These are phyloP conservation scores for Zosterops pallidus DNA, from an alignment of 2,113 vertebrate genomes.

Conservation along the genomic window DNA sequence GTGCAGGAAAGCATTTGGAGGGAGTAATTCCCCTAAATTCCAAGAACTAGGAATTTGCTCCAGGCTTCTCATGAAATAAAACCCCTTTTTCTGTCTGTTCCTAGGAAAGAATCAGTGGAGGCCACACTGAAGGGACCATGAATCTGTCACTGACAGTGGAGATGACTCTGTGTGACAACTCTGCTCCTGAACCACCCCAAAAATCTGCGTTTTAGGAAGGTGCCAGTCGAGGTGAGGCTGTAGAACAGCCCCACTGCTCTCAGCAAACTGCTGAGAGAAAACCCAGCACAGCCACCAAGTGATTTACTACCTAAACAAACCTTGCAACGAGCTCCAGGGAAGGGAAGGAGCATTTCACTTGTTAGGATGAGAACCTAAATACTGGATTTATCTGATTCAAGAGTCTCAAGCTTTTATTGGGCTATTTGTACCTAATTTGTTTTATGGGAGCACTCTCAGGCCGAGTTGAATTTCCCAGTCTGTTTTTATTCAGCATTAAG, in stretches of 20 bases:
- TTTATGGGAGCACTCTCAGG: slow-evolving; percentile 9
- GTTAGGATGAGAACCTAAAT: neutral
- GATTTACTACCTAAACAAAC: neutral
- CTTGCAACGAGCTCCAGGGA: neutral
- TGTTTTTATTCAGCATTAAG: slow-evolving; percentile 3
- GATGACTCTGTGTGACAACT: slow-evolving; percentile 63
- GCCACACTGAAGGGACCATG: slow-evolving; percentile 21
- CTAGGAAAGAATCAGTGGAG: slow-evolving; percentile 56
- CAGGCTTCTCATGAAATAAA: neutral
- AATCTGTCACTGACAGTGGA: slow-evolving; percentile 47
- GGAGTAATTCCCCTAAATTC: neutral
- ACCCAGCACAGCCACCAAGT: neutral
- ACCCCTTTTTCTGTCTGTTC: neutral
- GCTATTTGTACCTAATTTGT: slow-evolving; percentile 36
- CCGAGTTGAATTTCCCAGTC: neutral
- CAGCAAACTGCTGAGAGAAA: neutral
- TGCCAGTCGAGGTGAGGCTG: slow-evolving; percentile 41
- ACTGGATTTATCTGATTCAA: slow-evolving; percentile 30
- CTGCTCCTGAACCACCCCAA: slow-evolving; percentile 48
- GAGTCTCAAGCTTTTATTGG: slow-evolving; percentile 18
- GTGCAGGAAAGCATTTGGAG: neutral
- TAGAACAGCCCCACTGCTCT: neutral
- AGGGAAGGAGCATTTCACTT: neutral
- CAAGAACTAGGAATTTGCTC: neutral
- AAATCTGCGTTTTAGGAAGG: slow-evolving; percentile 46